Conservation (phyloP, 2,113 vertebrate genomes). For the Tyrannus savana region DNA sequence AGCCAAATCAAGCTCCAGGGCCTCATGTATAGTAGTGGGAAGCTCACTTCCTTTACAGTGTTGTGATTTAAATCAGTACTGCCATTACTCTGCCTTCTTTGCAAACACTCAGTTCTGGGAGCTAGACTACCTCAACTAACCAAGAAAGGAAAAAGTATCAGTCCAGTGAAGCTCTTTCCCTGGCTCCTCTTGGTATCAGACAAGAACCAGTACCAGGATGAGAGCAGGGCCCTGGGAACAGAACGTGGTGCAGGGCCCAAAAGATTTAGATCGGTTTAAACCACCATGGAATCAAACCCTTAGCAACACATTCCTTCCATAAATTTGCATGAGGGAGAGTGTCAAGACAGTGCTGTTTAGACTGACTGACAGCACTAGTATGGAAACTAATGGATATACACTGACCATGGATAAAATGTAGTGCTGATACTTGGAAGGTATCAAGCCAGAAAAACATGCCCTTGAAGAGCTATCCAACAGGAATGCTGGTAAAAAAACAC, state of each 20-base stretch:
- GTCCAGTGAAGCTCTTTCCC: neutral
- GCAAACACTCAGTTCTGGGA: neutral
- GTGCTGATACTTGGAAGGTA: neutral
- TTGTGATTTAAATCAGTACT: neutral
- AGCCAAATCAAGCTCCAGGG: neutral
- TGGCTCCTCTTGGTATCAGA: neutral
- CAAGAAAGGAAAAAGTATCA: neutral
- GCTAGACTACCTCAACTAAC: neutral
- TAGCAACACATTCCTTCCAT: neutral
- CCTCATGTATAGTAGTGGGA: neutral
- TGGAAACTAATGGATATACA: neutral
- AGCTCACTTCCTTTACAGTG: neutral
- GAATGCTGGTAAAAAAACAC: neutral
- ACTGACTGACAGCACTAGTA: neutral
- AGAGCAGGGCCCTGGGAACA: accelerated
- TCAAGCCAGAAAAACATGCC: neutral
- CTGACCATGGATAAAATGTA: neutral
- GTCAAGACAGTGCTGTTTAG: neutral
- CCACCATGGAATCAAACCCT: neutral
- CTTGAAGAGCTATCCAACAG: neutral
- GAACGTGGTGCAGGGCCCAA: neutral
- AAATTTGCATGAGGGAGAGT: neutral
- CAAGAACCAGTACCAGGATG: neutral
- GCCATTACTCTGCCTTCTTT: neutral
- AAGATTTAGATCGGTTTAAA: neutral